phyloP scores from a whole-genome alignment of 2,888 invertebrate genomes.

The Synergus itoensis region DNA sequence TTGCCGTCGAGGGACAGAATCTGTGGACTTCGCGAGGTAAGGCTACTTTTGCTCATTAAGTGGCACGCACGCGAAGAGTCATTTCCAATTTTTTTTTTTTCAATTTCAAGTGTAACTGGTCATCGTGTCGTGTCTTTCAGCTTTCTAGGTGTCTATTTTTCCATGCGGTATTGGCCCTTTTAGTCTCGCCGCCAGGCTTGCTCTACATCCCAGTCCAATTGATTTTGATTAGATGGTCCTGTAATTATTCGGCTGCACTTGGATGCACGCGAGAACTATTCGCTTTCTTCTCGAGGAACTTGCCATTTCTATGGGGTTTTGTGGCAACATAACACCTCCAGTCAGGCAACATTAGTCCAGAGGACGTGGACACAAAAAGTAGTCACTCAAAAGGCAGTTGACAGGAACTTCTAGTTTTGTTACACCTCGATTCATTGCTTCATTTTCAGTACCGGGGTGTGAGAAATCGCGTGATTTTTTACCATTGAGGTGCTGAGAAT shows the following conservation, averaged over 20 bases:
- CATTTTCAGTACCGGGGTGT: constrained; percentile 20
- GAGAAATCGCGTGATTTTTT: constrained; percentile 15
- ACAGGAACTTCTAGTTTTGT: constrained; percentile 15
- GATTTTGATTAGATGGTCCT: constrained; percentile 72
- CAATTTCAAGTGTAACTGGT: constrained; percentile 41
- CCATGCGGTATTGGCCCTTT: constrained; percentile 44
- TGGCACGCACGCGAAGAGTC: constrained; percentile 65
- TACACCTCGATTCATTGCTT: constrained; percentile 21
- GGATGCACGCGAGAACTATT: constrained; percentile 70
- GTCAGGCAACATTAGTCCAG: constrained; percentile 10
- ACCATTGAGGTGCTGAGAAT: neutral
- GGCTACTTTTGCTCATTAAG: constrained; percentile 49
- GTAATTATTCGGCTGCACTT: constrained; percentile 66
- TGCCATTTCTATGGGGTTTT: constrained; percentile 56
- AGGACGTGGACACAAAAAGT: neutral
- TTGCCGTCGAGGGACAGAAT: constrained; percentile 18
- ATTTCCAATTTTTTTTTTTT: constrained; percentile 66
- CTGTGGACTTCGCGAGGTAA: constrained; percentile 44
- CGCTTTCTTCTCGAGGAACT: constrained; percentile 53
- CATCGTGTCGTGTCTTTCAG: constrained; percentile 45
- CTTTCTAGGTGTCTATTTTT: constrained; percentile 47
- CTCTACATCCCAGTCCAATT: constrained; percentile 60
- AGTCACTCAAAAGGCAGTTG: constrained; percentile 20
- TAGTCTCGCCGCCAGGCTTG: constrained; percentile 52
- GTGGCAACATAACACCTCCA: constrained; percentile 42